Evolutionary conservation across 2,113 vertebrate species (phyloP), one percentile per base, ranked within the genome.

Genomic region (Glareola pratincola): DNA sequence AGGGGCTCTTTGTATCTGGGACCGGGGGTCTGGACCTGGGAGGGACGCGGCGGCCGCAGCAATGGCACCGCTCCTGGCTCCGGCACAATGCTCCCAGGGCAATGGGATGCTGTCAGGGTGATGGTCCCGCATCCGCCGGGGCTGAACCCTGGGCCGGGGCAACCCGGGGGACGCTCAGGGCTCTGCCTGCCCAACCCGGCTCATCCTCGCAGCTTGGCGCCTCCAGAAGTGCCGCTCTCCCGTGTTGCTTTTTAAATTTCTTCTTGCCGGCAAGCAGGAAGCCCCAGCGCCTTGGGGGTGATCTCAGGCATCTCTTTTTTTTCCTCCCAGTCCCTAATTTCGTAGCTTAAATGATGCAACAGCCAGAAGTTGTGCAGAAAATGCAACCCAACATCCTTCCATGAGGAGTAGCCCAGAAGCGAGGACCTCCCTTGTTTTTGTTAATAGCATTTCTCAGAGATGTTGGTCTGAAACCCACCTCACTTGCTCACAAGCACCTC

Each of bases 381-480:
- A 29, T 0, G 3, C 36, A 15, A 14, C 27, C 32, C 53, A 2
- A 14, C 0, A 0, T 6, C 91, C 22, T 51, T 22, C 48, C 21
- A 0, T 3, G 13, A 30, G n/a, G 37, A 45, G 34, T 59, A 62
- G 23, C 56, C 62, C 21, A 2, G 15, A 16, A 76, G 14, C n/a
- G 2, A 20, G 12, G 37, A 9, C 32, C 34, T 54, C 21, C 69
- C 34, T n/a, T 11, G 30, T 9, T 45, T 34, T 21, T 50, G n/a
- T 47, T 34, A 7, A 12, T 6, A 11, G 17, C 9, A 11, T 51
- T 34, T 37, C 51, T 2, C 30, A 0, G 10, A 13, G 54, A 3
- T 4, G 7, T 34, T 8, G 3, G 84, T 24, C 5, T 12, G 30
- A 64, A 29, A 10, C 43, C 54, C 56, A 3, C 73, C 59, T 73